These are phyloP conservation scores for Folsomia candida DNA, from an alignment of 2,888 invertebrate genomes.

Conservation along the genomic window DNA sequence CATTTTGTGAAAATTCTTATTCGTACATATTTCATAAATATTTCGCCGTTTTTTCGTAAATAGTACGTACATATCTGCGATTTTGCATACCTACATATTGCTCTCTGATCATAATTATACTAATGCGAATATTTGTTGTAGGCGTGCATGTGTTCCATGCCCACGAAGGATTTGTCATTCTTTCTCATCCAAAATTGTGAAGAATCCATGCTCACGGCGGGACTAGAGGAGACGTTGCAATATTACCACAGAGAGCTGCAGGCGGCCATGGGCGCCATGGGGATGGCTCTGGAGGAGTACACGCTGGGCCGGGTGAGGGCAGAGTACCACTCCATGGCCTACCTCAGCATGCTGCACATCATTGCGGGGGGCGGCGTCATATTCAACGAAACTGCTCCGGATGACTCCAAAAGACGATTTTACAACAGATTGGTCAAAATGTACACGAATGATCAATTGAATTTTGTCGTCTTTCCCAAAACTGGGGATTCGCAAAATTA, in stretches of 20 bases:
- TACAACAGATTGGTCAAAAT: background rate
- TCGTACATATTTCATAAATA: no score
- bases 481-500: no score
- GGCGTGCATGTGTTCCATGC: slow-evolving; percentile 24
- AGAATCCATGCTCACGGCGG: slow-evolving; percentile 4
- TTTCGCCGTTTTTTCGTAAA: no score
- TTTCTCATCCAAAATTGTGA: slow-evolving; percentile 31
- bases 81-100: no score
- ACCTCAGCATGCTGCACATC: slow-evolving; percentile 24
- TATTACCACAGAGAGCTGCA: slow-evolving; percentile 29
- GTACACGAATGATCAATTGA: no score
- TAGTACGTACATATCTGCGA: no score
- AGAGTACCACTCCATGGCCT: slow-evolving; percentile 20
- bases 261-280: slow-evolving; percentile 7
- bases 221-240: slow-evolving; percentile 5
- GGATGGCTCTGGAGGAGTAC: slow-evolving; percentile 14
- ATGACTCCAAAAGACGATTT: background rate
- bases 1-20: no score
- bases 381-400: background rate
- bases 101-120: background rate
- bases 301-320: slow-evolving; percentile 20
- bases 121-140: background rate
- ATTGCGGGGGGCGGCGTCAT: slow-evolving; percentile 24
- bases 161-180: slow-evolving; percentile 36
- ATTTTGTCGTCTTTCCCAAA: no score